Evolutionary conservation across 2,797 vertebrate genomes (phyloP).

Genomic region (Poeciliopsis infans): DNA sequence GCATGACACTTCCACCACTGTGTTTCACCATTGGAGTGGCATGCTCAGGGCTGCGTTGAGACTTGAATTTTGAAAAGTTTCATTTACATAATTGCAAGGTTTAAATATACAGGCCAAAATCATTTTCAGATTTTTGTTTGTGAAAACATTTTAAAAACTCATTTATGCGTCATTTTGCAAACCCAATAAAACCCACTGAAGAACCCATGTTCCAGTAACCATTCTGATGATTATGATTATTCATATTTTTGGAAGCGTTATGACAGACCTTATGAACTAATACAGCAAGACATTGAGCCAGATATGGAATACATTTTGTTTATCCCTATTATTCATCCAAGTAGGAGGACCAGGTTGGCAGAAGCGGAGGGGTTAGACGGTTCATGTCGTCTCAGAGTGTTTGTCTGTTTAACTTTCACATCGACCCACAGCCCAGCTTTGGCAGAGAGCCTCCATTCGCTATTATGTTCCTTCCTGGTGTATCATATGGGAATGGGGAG

Average conservation of each 20-base stretch:
- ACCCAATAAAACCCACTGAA: not conserved
- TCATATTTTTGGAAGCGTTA: too few relatives aligned
- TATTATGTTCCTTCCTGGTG: not conserved
- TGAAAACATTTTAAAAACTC: too few relatives aligned
- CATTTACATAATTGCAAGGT: too few relatives aligned
- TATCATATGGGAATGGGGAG: constrained; percentile 37
- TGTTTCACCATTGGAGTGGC: too few relatives aligned
- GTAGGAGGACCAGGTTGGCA: not conserved
- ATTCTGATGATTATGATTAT: too few relatives aligned
- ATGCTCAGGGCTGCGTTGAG: too few relatives aligned
- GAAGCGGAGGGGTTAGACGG: not conserved
- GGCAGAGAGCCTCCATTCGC: constrained; percentile 12
- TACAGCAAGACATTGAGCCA: not conserved
- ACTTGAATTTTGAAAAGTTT: too few relatives aligned
- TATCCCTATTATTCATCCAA: not conserved
- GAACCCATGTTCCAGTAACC: too few relatives aligned
- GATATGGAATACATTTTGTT: not conserved
- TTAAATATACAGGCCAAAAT: too few relatives aligned
- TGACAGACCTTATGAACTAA: not conserved
- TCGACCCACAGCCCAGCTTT: not conserved
- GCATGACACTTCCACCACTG: too few relatives aligned
- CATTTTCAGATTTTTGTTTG: too few relatives aligned
- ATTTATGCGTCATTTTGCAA: not conserved
- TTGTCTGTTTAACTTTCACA: constrained; percentile 13
- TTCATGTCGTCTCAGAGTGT: not conserved